Conservation (phyloP, 1,140 invertebrate species). For the Zaprionus nigranus region DNA sequence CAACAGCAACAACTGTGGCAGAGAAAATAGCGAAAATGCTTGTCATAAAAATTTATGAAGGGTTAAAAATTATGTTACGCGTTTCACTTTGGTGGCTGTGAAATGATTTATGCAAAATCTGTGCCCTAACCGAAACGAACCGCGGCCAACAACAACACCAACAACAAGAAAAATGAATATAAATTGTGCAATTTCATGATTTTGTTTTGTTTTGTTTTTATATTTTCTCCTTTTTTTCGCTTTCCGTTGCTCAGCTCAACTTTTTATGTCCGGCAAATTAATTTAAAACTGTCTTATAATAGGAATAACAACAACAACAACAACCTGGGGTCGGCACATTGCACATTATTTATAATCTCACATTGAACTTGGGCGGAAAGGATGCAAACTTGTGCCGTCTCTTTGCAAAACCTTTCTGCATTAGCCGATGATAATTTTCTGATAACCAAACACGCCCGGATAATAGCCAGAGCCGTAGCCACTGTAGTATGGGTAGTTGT, state of each 20-base stretch:
- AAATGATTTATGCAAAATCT: constrained; percentile 82
- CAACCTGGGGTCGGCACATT: constrained; percentile 27
- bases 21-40: constrained; percentile 76
- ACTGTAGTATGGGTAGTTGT: constrained; percentile 29
- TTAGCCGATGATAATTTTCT: constrained; percentile 72
- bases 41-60: constrained; percentile 82
- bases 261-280: constrained; percentile 78
- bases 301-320: constrained; percentile 53
- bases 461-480: constrained; percentile 48
- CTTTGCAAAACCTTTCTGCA: constrained; percentile 4
- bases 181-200: constrained; percentile 80
- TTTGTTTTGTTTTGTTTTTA: constrained; percentile 25
- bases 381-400: neutral
- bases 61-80: constrained; percentile 82
- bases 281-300: constrained; percentile 72
- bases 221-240: constrained; percentile 9
- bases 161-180: constrained; percentile 67
- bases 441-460: constrained; percentile 63
- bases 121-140: constrained; percentile 50
- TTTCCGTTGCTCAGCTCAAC: constrained; percentile 33
- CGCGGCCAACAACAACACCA: constrained; percentile 27
- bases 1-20: constrained; percentile 4
- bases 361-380: constrained; percentile 45
- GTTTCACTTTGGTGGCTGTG: constrained; percentile 75
- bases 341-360: constrained; percentile 79